Evolutionary conservation across 1,140 invertebrate species (phyloP).

Genomic region (Semibalanus balanoides): DNA sequence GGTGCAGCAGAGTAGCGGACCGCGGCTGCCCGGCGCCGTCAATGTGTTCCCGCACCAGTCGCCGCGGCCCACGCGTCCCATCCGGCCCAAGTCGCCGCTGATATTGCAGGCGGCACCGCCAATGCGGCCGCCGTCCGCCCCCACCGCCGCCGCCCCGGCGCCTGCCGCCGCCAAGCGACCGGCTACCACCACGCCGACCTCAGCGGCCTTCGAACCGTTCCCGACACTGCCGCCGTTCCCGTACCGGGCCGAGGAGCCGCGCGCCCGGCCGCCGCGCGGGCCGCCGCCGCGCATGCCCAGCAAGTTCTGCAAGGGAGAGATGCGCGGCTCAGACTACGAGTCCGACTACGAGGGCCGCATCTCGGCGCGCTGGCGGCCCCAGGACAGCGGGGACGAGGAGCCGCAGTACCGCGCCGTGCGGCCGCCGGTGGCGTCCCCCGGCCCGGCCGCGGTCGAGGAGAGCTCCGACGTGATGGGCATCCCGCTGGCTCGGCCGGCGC

Average conservation of each 20-base stretch:
- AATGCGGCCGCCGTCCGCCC: too few species aligned
- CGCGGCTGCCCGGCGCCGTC: background rate
- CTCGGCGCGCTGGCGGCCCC: conserved; percentile 37
- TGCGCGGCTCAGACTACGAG: conserved; percentile 53
- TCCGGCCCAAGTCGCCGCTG: conserved; percentile 1
- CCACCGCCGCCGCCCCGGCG: too few species aligned
- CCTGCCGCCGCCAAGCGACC: too few species aligned
- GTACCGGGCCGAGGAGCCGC: conserved; percentile 29
- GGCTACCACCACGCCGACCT: too few species aligned
- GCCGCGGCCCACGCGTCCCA: background rate
- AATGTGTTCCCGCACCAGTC: background rate
- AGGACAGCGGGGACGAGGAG: background rate
- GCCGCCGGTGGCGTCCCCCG: background rate
- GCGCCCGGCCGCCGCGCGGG: conserved; percentile 25
- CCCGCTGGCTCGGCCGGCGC: background rate
- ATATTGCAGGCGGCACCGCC: background rate
- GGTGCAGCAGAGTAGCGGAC: background rate
- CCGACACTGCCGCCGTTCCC: conserved; percentile 33
- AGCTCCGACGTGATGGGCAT: background rate
- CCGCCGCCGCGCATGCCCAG: conserved; percentile 39
- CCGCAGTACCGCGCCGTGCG: background rate
- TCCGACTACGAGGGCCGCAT: conserved; percentile 52
- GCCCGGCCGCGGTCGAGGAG: background rate
- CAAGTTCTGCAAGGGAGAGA: conserved; percentile 52
- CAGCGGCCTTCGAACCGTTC: conserved; percentile 5